These are phyloP conservation scores for Yponomeuta plumbellus DNA, from an alignment of 2,888 invertebrate species.

Conservation along the genomic window DNA sequence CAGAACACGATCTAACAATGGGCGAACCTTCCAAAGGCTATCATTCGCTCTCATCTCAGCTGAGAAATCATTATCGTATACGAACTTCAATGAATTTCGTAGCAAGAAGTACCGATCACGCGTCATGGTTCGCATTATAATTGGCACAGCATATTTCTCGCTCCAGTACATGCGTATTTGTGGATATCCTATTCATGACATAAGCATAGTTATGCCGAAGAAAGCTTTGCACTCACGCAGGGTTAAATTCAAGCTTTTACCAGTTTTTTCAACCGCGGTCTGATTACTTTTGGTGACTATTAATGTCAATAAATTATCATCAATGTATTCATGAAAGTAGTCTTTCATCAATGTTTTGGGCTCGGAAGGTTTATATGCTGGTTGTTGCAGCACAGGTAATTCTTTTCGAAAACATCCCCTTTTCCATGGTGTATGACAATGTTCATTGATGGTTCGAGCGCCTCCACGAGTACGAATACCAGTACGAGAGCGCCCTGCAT, in stretches of 20 bases:
- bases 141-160: conserved; percentile 1
- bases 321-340: not conserved
- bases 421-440: too few species aligned
- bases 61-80: conserved; percentile 8
- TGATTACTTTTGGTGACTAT: not conserved
- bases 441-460: too few species aligned
- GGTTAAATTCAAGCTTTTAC: not conserved
- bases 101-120: not conserved
- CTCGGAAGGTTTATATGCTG: too few species aligned
- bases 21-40: conserved; percentile 6
- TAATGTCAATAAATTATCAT: not conserved
- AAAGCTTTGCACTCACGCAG: not conserved
- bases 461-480: too few species aligned
- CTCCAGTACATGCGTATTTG: not conserved
- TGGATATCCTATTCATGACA: not conserved
- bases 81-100: not conserved
- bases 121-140: not conserved
- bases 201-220: not conserved
- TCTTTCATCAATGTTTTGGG: too few species aligned
- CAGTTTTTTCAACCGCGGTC: not conserved
- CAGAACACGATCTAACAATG: conserved; percentile 15
- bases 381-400: too few species aligned
- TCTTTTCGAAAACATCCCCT: too few species aligned
- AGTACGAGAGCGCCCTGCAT: too few species aligned
- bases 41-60: not conserved